Evolutionary conservation across 2,888 invertebrate species (phyloP), one percentile per base, ranked within the genome.

Genomic region (Cloeon dipterum): DNA sequence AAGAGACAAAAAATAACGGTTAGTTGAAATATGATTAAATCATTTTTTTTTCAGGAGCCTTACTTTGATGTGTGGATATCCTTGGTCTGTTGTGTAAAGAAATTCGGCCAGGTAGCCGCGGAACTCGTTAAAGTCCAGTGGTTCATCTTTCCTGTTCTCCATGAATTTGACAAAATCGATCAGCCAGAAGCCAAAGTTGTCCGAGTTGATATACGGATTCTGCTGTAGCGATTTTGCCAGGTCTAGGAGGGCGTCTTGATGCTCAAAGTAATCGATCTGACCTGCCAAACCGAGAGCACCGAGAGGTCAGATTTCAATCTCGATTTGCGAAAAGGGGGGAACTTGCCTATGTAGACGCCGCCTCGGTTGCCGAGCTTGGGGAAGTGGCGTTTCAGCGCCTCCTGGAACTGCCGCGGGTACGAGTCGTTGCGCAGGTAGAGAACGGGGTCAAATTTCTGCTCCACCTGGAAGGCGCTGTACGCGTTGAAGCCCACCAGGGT

Each of bases 401-500:
- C 44, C 38, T 51, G 48, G 40, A 50, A 57, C 35, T 49, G 46
- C 10, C 54, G 49, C 2, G 55, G 54, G 42, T 56, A 55, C 4
- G 57, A 56, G 17, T 51, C 51, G 35, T 53, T 52, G 43, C 54
- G 52, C 34, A 57, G 44, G 43, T 57, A 57, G 52, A 50, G 50
- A 14, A 52, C 49, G 1, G 58, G 57, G 40, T 58, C 56, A 37
- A 58, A 58, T 34, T 58, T 52, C 40, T 55, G 55, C 13, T 52
- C 47, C 16, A 57, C 41, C 17, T 54, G 50, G 20, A 50, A 47
- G 16, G 53, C 46, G 11, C 50, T 52, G 52, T 52, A 54, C 2
- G 52, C 44, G 38, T 58, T 59, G 5, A 54, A 39, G 19, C 50
- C 50, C 1, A 57, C 40, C 8, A 59, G 39, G 2, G 45, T 39